Evolutionary conservation across 2,888 invertebrate species (phyloP).

Genomic region (Apoderus coryli): DNA sequence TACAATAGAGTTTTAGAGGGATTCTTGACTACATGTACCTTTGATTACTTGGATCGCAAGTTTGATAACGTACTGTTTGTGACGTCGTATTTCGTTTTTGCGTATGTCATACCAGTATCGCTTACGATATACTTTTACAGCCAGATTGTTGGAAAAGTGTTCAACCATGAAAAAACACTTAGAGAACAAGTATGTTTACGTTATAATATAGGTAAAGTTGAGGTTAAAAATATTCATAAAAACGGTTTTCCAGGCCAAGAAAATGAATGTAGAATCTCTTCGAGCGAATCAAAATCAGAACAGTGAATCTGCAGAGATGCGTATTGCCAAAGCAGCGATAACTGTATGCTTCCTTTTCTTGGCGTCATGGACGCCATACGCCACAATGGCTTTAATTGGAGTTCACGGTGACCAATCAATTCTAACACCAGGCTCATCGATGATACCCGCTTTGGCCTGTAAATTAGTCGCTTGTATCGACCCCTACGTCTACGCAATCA

Average conservation of each 20-base stretch:
- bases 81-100: conserved; percentile 57
- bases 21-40: conserved; percentile 69
- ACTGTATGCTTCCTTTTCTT: conserved; percentile 75
- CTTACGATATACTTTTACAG: conserved; percentile 74
- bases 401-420: conserved; percentile 64
- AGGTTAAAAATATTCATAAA: too few species aligned
- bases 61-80: conserved; percentile 69
- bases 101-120: conserved; percentile 62
- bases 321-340: conserved; percentile 79
- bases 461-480: conserved; percentile 85
- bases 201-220: too few species aligned
- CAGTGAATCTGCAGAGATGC: conserved; percentile 60
- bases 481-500: conserved; percentile 82
- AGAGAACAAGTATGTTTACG: conserved; percentile 47
- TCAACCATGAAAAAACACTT: conserved; percentile 70
- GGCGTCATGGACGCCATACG: conserved; percentile 85
- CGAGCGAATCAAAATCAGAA: conserved; percentile 55
- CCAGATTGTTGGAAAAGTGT: conserved; percentile 77
- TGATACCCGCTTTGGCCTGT: conserved; percentile 77
- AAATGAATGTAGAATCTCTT: conserved; percentile 81
- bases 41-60: conserved; percentile 68
- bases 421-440: conserved; percentile 62
- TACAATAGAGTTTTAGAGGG: conserved; percentile 73
- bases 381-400: conserved; percentile 65
- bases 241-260: conserved; percentile 55